Evolutionary conservation across 2,888 invertebrate species (phyloP), one percentile per base, ranked within the genome.

Genomic region (Oeneis ivallda): DNA sequence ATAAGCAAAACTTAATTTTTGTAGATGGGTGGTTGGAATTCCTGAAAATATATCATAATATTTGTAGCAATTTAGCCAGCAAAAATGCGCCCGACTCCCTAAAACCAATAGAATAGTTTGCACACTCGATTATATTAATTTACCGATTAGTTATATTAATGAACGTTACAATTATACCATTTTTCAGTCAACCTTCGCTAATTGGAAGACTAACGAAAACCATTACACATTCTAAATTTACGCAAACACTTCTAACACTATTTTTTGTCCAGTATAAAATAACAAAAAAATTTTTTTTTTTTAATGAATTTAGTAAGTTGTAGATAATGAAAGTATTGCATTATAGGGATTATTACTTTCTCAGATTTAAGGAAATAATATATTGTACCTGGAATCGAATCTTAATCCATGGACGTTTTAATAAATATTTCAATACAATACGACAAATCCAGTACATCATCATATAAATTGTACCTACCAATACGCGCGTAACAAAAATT

Each of bases 121-220:
- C 49, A 61, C 50, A 61, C 52, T 58, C 32, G 11, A 50, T 50
- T 19, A 41, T 15, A 57, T 7, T 43, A 43, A 61, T 26, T 37
- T 39, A n/a, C 50, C n/a, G 32, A 34, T 43, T 41, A 61, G 26
- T 61, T 61, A 61, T n/a, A 61, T 32, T 61, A 61, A 52, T 61
- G 52, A 61, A 50, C 41, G 9, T 52, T 53, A 61, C 43, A 53
- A 34, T 50, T 19, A 56, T 7, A 45, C 39, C 9, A 50, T 60
- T 52, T 63, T 78, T 85, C 86, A 88, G 87, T 86, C 88, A 81
- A 88, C 85, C 87, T 84, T 79, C 86, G 74, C 76, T 64, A 70
- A 71, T 74, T 89, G 90, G 90, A 91, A 91, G 89, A 91, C 89
- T 81, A 84, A 86, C 80, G 78, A 74, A 79, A 78, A 75, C 71